Evolutionary conservation across 2,888 invertebrate species (phyloP).

Genomic region (Eristalis intricaria): DNA sequence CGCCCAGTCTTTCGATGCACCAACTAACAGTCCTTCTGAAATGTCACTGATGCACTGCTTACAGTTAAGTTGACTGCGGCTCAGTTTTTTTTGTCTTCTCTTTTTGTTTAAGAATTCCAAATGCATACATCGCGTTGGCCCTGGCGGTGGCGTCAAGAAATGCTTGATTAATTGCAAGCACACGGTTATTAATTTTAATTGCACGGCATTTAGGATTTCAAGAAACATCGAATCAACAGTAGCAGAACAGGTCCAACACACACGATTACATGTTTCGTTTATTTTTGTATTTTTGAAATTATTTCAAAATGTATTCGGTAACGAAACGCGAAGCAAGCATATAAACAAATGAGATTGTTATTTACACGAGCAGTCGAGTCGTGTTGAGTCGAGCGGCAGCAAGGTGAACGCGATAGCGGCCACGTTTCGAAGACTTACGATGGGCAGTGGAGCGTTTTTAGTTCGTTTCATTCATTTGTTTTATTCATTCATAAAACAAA

Average conservation of each 20-base stretch:
- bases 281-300: constrained; percentile 9
- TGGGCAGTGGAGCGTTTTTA: not conserved
- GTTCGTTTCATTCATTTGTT: not conserved
- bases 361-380: not conserved
- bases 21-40: not conserved
- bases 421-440: not conserved
- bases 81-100: not conserved
- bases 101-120: not conserved
- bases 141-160: not conserved
- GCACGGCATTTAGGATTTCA: not conserved
- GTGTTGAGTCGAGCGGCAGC: too few relatives aligned
- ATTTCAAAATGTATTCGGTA: constrained; percentile 27
- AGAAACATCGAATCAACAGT: not conserved
- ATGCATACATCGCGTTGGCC: not conserved
- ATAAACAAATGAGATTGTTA: constrained; percentile 14
- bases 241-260: not conserved
- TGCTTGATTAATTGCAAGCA: constrained; percentile 13
- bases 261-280: not conserved
- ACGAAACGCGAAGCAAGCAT: not conserved
- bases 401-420: not conserved
- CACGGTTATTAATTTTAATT: constrained; percentile 28
- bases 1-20: too few relatives aligned
- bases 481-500: not conserved
- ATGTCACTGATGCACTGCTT: not conserved
- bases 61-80: not conserved